Conservation (phyloP, 2,888 invertebrate species). For the Vesta saturnalis region DNA sequence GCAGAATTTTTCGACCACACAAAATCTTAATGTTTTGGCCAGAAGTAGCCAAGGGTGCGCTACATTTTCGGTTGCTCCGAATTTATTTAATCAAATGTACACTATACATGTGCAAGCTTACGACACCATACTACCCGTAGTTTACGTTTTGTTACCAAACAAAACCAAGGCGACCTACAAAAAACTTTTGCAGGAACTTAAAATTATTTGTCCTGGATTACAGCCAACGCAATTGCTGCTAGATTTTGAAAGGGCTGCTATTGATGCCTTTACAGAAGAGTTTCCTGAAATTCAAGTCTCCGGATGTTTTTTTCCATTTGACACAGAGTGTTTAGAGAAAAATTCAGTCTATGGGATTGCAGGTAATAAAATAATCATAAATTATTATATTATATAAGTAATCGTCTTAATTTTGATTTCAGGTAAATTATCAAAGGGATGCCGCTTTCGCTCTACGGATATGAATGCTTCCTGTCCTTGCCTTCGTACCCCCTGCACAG, state of each 20-base stretch:
- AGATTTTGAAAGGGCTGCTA: not conserved
- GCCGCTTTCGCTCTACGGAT: not conserved
- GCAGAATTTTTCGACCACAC: not conserved
- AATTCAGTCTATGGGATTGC: not conserved
- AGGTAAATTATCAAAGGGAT: constrained; percentile 1
- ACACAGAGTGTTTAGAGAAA: not conserved
- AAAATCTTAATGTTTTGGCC: too few species aligned
- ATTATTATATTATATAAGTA: not conserved
- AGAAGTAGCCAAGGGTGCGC: not conserved
- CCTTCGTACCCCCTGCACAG: not conserved
- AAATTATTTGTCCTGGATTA: not conserved
- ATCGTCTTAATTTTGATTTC: not conserved
- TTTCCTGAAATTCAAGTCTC: not conserved
- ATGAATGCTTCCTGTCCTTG: not conserved
- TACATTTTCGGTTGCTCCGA: too few species aligned
- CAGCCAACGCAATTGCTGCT: not conserved
- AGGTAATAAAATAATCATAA: too few species aligned
- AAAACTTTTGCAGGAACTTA: not conserved
- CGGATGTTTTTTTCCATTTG: not conserved
- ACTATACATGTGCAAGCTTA: too few species aligned
- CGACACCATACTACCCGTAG: too few species aligned
- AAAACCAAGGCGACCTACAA: too few species aligned
- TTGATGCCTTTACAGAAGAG: not conserved
- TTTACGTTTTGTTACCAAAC: too few species aligned
- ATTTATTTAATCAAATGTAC: too few species aligned